phyloP scores from a whole-genome alignment of 1,140 invertebrate species.

The Drosophila ohnishii region DNA sequence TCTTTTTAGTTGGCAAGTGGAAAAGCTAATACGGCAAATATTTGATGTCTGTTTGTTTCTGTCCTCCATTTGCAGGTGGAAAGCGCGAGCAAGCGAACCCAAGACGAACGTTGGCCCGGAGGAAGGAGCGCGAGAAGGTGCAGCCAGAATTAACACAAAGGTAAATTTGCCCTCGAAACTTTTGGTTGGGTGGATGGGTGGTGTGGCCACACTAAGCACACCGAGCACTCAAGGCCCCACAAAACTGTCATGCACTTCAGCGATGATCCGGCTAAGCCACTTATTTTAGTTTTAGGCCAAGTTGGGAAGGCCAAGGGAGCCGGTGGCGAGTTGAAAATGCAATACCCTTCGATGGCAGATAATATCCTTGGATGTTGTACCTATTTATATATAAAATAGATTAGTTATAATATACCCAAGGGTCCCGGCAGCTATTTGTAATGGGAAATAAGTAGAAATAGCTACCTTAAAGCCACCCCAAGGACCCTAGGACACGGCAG shows the following conservation, averaged over 20 bases:
- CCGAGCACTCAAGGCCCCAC: slow-evolving; percentile 40
- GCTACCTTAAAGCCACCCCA: background rate
- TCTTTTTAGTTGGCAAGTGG: slow-evolving; percentile 11
- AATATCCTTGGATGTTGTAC: background rate
- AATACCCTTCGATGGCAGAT: slow-evolving; percentile 9
- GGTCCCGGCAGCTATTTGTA: background rate
- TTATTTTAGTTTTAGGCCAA: slow-evolving; percentile 50
- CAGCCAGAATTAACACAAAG: slow-evolving; percentile 52
- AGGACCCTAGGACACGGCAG: background rate
- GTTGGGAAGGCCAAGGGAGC: background rate
- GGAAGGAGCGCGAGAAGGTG: slow-evolving; percentile 18
- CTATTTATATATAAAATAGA: background rate
- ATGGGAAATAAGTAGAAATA: background rate
- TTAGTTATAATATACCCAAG: background rate
- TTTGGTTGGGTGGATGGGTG: slow-evolving; percentile 11
- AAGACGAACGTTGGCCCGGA: background rate
- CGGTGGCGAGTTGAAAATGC: background rate
- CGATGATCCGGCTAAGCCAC: slow-evolving; percentile 63
- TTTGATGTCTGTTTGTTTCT: slow-evolving; percentile 34
- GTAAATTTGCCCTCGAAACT: slow-evolving; percentile 40
- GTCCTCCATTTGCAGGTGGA: slow-evolving; percentile 26
- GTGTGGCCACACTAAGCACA: slow-evolving; percentile 22
- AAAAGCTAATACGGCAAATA: slow-evolving; percentile 50
- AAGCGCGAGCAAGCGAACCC: background rate
- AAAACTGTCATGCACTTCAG: slow-evolving; percentile 60